Base-by-base conservation (phyloP, 2,113 vertebrate species). In the Elephantulus edwardii region DNA sequence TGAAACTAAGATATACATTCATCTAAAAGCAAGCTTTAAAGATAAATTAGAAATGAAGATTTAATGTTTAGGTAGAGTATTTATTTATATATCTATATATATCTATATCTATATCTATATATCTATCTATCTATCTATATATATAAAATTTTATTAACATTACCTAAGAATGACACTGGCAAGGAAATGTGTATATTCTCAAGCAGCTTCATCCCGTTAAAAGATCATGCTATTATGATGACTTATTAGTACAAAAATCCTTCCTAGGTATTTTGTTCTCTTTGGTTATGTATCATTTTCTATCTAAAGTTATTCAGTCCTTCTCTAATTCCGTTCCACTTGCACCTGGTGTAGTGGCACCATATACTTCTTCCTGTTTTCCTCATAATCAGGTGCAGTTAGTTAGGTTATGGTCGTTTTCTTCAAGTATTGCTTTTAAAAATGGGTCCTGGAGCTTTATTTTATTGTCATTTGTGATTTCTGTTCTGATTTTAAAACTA, bases 181-280 rank as follows among this genome's bases (percentile, higher is more conserved):
- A 75, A 86, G 56, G 50, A 82, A 87, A 38, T 50, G 33, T 78
- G 8, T 77, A 28, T 85, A 93, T 89, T 88, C 75, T 92, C 58
- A 75, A 0, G 71, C 54, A 66, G 77, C 6, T 89, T 89, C 24
- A 66, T 28, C 52, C 66, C 54, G 26, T 56, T 56, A 12, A 22
- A 56, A 11, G 54, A 56, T 22, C 54, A 2, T 11, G 20, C 20
- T n/a, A n/a, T n/a, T n/a, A n/a, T n/a, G n/a, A n/a, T n/a, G n/a
- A n/a, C n/a, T n/a, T n/a, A n/a, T n/a, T n/a, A n/a, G n/a, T n/a
- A n/a, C n/a, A n/a, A n/a, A n/a, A n/a, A n/a, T n/a, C n/a, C n/a
- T n/a, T n/a, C n/a, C n/a, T n/a, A n/a, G n/a, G n/a, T n/a, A n/a
- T n/a, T n/a, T n/a, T 92, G 33, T 5, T 79, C 88, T 83, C 44